These are phyloP conservation scores for Aradophagus sp. DNA, from an alignment of 1,140 invertebrate genomes.

Conservation along the genomic window DNA sequence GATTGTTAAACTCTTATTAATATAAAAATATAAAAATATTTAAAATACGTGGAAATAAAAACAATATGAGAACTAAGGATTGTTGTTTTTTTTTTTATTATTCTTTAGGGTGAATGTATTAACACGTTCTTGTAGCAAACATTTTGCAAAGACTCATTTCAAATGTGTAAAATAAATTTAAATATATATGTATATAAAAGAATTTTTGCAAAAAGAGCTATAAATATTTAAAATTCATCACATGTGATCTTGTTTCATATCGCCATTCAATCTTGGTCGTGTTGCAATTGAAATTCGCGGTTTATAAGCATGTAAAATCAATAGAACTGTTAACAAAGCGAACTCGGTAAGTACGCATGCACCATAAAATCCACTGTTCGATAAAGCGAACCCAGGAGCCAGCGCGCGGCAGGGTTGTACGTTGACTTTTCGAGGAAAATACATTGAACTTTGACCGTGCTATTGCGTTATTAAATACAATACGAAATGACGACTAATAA, in stretches of 20 bases:
- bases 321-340: slow-evolving; percentile 23
- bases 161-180: too few species aligned
- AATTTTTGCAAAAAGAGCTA: too few species aligned
- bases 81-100: too few species aligned
- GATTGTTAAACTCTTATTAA: too few species aligned
- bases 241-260: background rate
- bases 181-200: too few species aligned
- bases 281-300: slow-evolving; percentile 15
- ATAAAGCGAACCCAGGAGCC: slow-evolving; percentile 40
- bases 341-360: slow-evolving; percentile 27
- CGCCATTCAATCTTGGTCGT: background rate
- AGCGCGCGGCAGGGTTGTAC: slow-evolving; percentile 7
- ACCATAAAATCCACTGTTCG: slow-evolving; percentile 17
- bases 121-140: too few species aligned
- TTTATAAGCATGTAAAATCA: slow-evolving; percentile 25
- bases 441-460: slow-evolving; percentile 6
- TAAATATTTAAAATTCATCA: background rate
- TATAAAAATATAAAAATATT: too few species aligned
- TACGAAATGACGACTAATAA: slow-evolving; percentile 65
- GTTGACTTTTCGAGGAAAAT: slow-evolving; percentile 15
- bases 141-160: too few species aligned
- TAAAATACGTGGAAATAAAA: too few species aligned
- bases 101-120: too few species aligned
- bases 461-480: slow-evolving; percentile 1
- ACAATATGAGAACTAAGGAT: too few species aligned